These are phyloP conservation scores for Erethizon dorsatum DNA, from an alignment of 2,797 vertebrate species.

Conservation along the genomic window DNA sequence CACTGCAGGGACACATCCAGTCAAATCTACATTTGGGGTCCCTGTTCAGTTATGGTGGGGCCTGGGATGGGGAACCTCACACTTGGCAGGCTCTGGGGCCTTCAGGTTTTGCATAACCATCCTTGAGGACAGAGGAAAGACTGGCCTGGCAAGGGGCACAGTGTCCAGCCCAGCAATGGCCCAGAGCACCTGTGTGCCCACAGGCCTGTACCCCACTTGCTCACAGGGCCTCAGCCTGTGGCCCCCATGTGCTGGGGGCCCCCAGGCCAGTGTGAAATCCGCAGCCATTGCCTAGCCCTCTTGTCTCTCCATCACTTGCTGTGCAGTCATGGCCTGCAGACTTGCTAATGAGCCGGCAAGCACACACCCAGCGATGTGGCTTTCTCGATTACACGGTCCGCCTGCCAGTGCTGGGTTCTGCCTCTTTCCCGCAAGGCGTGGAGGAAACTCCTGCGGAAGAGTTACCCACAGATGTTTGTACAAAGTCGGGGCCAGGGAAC, in stretches of 20 bases:
- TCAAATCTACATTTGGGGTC: too few species aligned
- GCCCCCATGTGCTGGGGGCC: neutral
- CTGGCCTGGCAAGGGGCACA: neutral
- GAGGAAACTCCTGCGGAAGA: neutral
- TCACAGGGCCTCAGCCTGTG: neutral
- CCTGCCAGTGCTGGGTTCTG: rapidly evolving
- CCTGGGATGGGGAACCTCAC: rapidly evolving
- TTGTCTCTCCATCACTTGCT: neutral
- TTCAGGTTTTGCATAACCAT: neutral
- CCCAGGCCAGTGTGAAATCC: neutral
- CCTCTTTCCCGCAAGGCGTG: neutral
- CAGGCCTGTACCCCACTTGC: rapidly evolving
- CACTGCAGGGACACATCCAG: rapidly evolving
- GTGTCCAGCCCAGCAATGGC: neutral
- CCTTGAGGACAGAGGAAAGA: neutral
- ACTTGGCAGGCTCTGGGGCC: neutral
- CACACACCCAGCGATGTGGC: neutral
- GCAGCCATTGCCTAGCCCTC: neutral
- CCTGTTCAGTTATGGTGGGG: neutral
- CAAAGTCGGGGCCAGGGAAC: constrained; percentile 31
- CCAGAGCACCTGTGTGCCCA: rapidly evolving
- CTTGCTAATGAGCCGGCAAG: neutral
- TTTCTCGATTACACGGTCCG: rapidly evolving
- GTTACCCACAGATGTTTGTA: constrained; percentile 12
- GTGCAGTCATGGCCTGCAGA: neutral